A percentile compares a stretch with the other conserved stretches of the same genome.
Conservation (phyloP, 2,888 invertebrate species). For the Aproaerema taeniolella region DNA sequence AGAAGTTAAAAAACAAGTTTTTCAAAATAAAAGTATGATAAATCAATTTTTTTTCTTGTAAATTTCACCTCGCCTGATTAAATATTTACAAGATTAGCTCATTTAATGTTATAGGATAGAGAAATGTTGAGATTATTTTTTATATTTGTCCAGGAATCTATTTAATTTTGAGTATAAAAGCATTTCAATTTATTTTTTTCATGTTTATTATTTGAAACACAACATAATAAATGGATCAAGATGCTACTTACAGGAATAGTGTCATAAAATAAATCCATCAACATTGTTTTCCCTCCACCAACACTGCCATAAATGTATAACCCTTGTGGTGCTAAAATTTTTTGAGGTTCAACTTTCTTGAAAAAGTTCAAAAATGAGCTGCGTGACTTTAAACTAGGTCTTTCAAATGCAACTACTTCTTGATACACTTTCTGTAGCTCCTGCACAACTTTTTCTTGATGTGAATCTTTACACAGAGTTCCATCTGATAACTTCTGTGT, state of each 20-base stretch:
- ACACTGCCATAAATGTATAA: conserved; percentile 94
- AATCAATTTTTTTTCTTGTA: too few relatives aligned
- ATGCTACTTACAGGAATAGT: conserved; percentile 56
- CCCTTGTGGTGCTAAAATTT: conserved; percentile 82
- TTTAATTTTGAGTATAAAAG: too few relatives aligned
- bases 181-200: too few relatives aligned
- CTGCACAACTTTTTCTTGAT: conserved; percentile 84
- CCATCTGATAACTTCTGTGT: conserved; percentile 77
- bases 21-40: too few relatives aligned
- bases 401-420: conserved; percentile 77
- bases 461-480: conserved; percentile 80
- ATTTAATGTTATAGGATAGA: too few relatives aligned
- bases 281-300: conserved; percentile 98
- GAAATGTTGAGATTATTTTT: too few relatives aligned
- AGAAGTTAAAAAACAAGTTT: too few relatives aligned
- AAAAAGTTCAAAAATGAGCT: conserved; percentile 54
- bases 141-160: too few relatives aligned
- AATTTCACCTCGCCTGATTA: too few relatives aligned
- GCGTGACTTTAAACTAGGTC: conserved; percentile 36
- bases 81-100: too few relatives aligned
- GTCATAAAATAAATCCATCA: conserved; percentile 98
- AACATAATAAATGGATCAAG: too few relatives aligned
- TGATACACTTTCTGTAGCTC: conserved; percentile 83
- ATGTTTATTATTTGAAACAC: background rate
- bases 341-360: conserved; percentile 49